Evolutionary conservation across 2,113 vertebrate species (phyloP).

Genomic region (Ellobius talpinus): DNA sequence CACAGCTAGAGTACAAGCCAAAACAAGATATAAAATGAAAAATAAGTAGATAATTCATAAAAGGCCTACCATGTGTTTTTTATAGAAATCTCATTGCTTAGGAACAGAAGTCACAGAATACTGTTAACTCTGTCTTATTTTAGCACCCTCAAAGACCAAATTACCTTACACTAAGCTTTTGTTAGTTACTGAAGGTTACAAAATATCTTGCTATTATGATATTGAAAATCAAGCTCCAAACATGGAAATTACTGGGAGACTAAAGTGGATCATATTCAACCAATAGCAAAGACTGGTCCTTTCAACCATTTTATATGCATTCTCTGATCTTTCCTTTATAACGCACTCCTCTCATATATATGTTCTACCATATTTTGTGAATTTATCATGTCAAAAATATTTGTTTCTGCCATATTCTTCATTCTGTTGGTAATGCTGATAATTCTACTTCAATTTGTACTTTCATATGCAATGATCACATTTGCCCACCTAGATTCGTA

Average conservation of each 20-base stretch:
- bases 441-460: neutral
- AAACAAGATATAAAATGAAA: neutral
- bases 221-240: neutral
- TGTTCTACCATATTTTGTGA: neutral
- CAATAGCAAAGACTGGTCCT: neutral
- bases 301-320: neutral
- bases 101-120: neutral
- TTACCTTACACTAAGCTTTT: no score
- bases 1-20: no score
- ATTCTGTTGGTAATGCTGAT: neutral
- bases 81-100: neutral
- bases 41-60: neutral
- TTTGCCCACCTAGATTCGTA: neutral
- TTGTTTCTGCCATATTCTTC: neutral
- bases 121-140: neutral
- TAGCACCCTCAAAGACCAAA: neutral
- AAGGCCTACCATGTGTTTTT: rapidly evolving
- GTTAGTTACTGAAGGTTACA: neutral
- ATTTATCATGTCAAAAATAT: neutral
- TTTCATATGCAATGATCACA: neutral
- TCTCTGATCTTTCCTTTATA: neutral
- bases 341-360: no score
- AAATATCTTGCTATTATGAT: neutral
- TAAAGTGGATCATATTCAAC: neutral
- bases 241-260: neutral